Evolutionary conservation across 1,140 invertebrate species (phyloP), one percentile per base, ranked within the genome.

Genomic region (Adoxophyes honmai): DNA sequence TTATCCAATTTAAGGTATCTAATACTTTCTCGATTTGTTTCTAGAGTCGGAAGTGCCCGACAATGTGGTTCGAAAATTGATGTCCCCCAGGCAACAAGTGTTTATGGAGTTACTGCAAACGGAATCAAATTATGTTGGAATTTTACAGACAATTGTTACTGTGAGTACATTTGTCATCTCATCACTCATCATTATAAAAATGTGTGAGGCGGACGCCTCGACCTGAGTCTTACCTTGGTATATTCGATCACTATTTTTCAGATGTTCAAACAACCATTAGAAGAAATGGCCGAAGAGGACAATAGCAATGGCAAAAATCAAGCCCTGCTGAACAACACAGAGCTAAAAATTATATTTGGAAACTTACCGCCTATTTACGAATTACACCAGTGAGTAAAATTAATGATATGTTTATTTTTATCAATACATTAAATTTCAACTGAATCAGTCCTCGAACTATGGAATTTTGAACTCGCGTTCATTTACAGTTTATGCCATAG

Each of bases 81-180:
- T 95, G 69, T 94, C 95, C 11, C 92, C 94, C 0, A 89, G 97
- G 42, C 94, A 96, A 76, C 95, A 96, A 89, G 96, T 97, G 35
- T 98, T 98, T 72, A 92, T 96, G 80, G 98, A 99, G 89, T 90
- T 99, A 44, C 92, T 97, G 28, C 96, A 98, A 82, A 99, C 98
- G 6, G 98, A 99, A 88, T 95, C 93, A 33, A 99, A 99, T 91
- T 99, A 99, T 91, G 97, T 99, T 39, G 94, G 94, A 51, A 98
- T 99, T 73, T 91, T 99, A 57, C 93, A 96, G 68, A 98, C 97
- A 37, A 97, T 99, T 69, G 81, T 86, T 34, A 82, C 66, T 64
- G 82, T 85, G 55, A 81, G 80, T 68, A 57, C 16, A 11, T 33
- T 59, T 37, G 9, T 14, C 11, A 35, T 53, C 16, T 11, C 4